Evolutionary conservation across 2,113 vertebrate genomes (phyloP), one percentile per base, ranked within the genome.

Genomic region (Tenebrosternarchus preto): DNA sequence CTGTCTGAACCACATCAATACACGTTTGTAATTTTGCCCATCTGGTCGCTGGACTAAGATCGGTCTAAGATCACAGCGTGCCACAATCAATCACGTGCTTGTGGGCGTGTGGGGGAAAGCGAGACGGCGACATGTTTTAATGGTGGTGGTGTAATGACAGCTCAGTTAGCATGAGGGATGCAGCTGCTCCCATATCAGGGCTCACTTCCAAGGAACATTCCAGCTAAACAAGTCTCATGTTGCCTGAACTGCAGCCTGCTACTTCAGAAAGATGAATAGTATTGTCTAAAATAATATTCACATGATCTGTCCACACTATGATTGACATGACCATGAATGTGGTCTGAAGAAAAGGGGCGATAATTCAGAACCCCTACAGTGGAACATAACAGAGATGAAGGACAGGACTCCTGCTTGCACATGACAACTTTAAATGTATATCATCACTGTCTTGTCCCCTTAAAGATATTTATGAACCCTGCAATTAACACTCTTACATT

Each of bases 21-120:
- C 85, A 79, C 74, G 87, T 82, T 71, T 50, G 80, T 86, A 88
- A 92, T 92, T 89, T 87, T 88, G 89, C 86, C 91, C 91, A 90
- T 90, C 88, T 88, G 43, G 89, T 91, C 91, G 89, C 90, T 79
- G 85, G 63, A 78, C 66, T 87, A 77, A 76, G 87, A 87, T 85
- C 87, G 73, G 57, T 91, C 92, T 90, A 89, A 90, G 88, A 88
- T 81, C 77, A 80, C 86, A 87, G 87, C 85, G 88, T 87, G 87
- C 88, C 19, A 68, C 64, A 56, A 82, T 84, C 83, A 74, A 84
- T 84, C 56, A 80, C 22, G 55, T 36, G 29, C 72, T 69, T 77
- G 43, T 61, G 24, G 29, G 66, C 22, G 56, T 29, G 59, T 9
- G 64, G 36, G 39, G 61, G 31, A 73, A 31, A 55, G 33, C 31